Evolutionary conservation across 2,888 invertebrate genomes (phyloP), one percentile per base, ranked within the genome.

Genomic region (Leucophenga maculata): DNA sequence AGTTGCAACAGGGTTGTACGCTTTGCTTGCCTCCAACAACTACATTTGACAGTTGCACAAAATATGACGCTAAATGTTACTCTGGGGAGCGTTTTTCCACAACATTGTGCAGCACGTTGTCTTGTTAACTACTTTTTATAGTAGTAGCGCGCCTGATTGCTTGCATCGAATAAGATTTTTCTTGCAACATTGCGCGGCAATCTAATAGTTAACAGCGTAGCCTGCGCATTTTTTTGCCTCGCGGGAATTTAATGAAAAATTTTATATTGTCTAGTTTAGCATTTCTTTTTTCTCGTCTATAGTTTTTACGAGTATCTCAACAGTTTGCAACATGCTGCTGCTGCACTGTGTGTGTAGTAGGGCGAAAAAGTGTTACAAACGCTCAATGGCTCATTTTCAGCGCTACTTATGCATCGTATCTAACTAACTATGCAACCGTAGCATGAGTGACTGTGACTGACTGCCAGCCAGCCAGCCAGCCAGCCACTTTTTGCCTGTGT

Each of bases 61-160:
- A 72, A 59, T 55, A 64, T 72, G 74, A 77, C 73, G 73, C 67
- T 82, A 80, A 39, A 80, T 80, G 80, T 81, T 74, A 78, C 80
- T 78, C 80, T 75, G 74, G 80, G 80, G 82, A 80, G 48, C 65
- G 65, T 65, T 65, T 69, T 65, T 55, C 65, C 59, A 44, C 57
- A 18, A 44, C 57, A 18, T 22, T 32, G 46, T 39, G 39, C 39
- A 39, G 39, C 39, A 4, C 13, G 50, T 50, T 50, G 50, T 50
- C 57, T 57, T 22, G 57, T 57, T 57, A 57, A 57, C 57, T 57
- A 57, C 26, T 57, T 57, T 57, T 39, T 39, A 39, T 9, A 6
- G 8, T 39, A 6, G n/a, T n/a, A n/a, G n/a, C n/a, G n/a, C n/a
- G 39, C 39, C 39, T 39, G 39, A 39, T 39, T 39, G 39, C 39